Evolutionary conservation across 2,888 invertebrate genomes (phyloP).

Genomic region (Coleophora deauratella): DNA sequence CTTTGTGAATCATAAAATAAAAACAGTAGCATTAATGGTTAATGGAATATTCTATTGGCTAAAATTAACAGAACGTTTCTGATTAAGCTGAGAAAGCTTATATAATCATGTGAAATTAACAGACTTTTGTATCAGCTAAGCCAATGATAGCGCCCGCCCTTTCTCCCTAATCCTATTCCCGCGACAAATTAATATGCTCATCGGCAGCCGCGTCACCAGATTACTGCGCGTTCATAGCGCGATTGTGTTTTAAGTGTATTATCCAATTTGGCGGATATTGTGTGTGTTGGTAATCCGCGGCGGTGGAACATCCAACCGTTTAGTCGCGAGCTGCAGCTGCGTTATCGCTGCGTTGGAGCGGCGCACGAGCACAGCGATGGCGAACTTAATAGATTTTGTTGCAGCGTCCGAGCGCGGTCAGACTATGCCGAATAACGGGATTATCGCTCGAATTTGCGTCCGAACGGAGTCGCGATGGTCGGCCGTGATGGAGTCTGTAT

Average conservation of each 20-base stretch:
- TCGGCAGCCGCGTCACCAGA: conserved; percentile 69
- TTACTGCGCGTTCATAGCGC: conserved; percentile 69
- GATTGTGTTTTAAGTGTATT: conserved; percentile 79
- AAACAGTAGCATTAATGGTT: too few relatives aligned
- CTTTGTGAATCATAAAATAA: too few relatives aligned
- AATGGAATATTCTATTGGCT: too few relatives aligned
- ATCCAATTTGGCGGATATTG: conserved; percentile 77
- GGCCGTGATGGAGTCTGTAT: too few relatives aligned
- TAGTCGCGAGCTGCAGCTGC: conserved; percentile 43
- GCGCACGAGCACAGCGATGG: conserved; percentile 37
- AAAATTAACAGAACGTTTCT: too few relatives aligned
- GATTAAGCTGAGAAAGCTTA: too few relatives aligned
- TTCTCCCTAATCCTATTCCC: conserved; percentile 61
- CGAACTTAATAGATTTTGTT: conserved; percentile 63
- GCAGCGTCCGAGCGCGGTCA: conserved; percentile 41
- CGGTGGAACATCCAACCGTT: conserved; percentile 49
- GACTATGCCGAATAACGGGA: conserved; percentile 61
- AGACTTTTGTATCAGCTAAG: too few relatives aligned
- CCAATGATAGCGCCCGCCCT: conserved; percentile 17
- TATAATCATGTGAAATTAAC: too few relatives aligned
- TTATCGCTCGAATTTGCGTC: conserved; percentile 59
- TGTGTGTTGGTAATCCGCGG: conserved; percentile 69
- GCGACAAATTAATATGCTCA: conserved; percentile 73
- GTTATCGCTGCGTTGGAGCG: conserved; percentile 48
- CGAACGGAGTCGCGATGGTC: conserved; percentile 40